Conservation (phyloP, 2,113 vertebrate species). For the Ivindomyrus marchei region DNA sequence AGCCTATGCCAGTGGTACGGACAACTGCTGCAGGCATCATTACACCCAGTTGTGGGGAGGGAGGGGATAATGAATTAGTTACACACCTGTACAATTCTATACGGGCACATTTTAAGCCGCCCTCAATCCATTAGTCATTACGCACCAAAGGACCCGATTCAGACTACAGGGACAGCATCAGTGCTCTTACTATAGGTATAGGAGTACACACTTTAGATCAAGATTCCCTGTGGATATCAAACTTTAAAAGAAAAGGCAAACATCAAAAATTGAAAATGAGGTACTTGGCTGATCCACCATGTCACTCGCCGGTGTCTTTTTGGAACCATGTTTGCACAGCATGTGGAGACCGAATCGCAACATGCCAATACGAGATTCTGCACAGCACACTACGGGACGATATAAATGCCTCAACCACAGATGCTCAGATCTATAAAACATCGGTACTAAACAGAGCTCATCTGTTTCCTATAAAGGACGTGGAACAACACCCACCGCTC, state of each 20-base stretch:
- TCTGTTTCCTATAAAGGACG: neutral
- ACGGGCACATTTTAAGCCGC: neutral
- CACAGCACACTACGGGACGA: neutral
- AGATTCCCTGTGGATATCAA: neutral
- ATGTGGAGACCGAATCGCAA: neutral
- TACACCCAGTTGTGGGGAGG: neutral
- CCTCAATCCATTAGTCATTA: neutral
- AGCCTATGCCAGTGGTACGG: neutral
- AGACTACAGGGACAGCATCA: neutral
- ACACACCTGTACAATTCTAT: neutral
- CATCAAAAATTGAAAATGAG: neutral
- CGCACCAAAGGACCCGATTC: neutral
- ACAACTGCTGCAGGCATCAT: neutral
- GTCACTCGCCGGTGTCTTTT: neutral
- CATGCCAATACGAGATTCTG: neutral
- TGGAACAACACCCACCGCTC: neutral
- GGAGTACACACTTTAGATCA: neutral
- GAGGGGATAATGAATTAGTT: neutral
- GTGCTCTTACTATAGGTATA: neutral
- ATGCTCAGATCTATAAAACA: neutral
- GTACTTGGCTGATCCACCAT: neutral
- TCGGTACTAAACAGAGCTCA: neutral
- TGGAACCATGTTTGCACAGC: neutral
- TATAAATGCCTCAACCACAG: neutral
- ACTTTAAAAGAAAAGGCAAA: neutral